Conservation (phyloP, 2,113 vertebrate genomes). For the Paradoxurus hermaphroditus region DNA sequence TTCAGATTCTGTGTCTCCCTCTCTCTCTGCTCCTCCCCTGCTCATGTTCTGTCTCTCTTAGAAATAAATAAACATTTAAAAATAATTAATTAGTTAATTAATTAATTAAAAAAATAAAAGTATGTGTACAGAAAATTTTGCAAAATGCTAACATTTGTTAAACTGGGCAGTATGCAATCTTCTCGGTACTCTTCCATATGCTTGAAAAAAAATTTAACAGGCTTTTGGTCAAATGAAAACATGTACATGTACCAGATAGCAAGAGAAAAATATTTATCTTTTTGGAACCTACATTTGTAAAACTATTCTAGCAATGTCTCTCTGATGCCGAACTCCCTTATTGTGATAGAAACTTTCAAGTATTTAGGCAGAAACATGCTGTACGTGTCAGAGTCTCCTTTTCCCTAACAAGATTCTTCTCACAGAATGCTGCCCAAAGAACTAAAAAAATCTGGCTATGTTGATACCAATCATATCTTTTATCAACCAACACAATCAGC, state of each 20-base stretch:
- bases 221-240: neutral
- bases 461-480: neutral
- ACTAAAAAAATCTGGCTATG: neutral
- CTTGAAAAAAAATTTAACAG: conserved; percentile 2
- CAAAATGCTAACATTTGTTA: conserved; percentile 53
- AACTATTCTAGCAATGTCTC: conserved; percentile 30
- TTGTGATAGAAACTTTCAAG: neutral
- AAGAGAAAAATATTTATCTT: conserved; percentile 6
- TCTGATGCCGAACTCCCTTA: neutral
- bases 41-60: too few relatives aligned
- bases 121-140: conserved; percentile 26
- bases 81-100: too few relatives aligned
- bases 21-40: too few relatives aligned
- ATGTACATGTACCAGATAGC: neutral
- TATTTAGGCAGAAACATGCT: neutral
- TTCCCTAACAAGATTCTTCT: conserved; percentile 24
- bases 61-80: too few relatives aligned
- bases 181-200: neutral
- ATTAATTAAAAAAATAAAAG: too few relatives aligned
- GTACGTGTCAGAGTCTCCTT: neutral
- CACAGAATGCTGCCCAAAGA: neutral
- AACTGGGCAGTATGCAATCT: neutral
- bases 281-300: conserved; percentile 9
- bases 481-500: neutral
- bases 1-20: too few relatives aligned